Base-by-base conservation (phyloP, 2,888 invertebrate genomes). In the Epirrhoe alternata region DNA sequence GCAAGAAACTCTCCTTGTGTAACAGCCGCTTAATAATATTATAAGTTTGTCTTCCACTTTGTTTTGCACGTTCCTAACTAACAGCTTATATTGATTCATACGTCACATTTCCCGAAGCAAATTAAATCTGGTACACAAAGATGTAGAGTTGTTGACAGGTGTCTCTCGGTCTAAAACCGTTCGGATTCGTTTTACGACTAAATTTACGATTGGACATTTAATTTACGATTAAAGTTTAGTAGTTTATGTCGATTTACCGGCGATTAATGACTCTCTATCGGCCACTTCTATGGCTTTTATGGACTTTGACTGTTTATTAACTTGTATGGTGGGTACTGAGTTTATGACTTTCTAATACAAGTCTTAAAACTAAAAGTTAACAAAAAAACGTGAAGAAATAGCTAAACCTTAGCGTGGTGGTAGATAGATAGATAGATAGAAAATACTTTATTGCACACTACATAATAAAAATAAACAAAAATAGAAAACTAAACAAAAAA, bases 191-290 rank as follows among this genome's bases (percentile, higher is more conserved):
- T 83, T 84, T 79, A 84, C 83, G 81, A 74, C 71, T 63, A 67
- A 77, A 83, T 84, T 84, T 84, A 84, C 83, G 81, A 78, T 76
- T 77, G 81, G 79, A 76, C 79, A 77, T 77, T 80, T 80, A 83
- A 85, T 83, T 84, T 84, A 85, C 83, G 84, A 78, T 80, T 82
- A 74, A 83, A 83, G 75, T 85, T 84, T 78, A 74, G 72, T 74
- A 82, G 79, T 81, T 82, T 78, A 78, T 80, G 80, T 76, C 80
- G 79, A 83, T 82, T 84, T 83, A 70, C 74, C 80, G 76, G 75
- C 79, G 80, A 84, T 79, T 80, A 81, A 84, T 83, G 74, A 4
- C 76, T 72, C 73, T 74, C 64, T 50, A 58, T 53, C 50, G 61
- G 77, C 72, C 67, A 75, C 70, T 68, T 71, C 65, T 56, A 51